Conservation (phyloP, 2,888 invertebrate species). For the Zygogramma bicolorata region DNA sequence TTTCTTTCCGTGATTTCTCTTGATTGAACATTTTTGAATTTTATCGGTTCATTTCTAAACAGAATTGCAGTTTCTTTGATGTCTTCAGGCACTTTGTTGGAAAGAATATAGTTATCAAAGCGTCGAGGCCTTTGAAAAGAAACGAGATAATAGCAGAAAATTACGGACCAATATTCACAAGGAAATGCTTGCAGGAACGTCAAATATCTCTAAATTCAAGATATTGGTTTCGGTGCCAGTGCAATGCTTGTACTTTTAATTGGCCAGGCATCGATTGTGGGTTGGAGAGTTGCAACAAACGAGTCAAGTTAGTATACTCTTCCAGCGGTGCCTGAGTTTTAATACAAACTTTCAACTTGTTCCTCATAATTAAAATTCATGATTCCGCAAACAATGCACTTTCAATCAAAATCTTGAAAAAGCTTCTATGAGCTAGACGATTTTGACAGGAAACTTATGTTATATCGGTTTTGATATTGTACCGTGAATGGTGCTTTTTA, state of each 20-base stretch:
- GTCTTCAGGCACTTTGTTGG: constrained; percentile 79
- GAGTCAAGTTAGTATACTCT: constrained; percentile 66
- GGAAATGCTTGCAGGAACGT: constrained; percentile 70
- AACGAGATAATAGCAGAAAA: constrained; percentile 84
- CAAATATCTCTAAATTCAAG: constrained; percentile 76
- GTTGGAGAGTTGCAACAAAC: constrained; percentile 67
- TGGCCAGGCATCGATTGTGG: constrained; percentile 78
- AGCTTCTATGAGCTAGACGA: too few relatives aligned
- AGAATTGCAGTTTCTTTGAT: too few relatives aligned
- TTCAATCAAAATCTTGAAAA: too few relatives aligned
- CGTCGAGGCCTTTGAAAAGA: constrained; percentile 74
- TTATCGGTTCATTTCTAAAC: neutral
- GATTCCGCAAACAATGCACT: too few relatives aligned
- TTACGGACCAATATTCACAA: constrained; percentile 84
- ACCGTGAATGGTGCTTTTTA: too few relatives aligned
- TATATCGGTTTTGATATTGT: too few relatives aligned
- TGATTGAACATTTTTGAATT: too few relatives aligned
- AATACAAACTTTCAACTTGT: too few relatives aligned
- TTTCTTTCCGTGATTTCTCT: too few relatives aligned
- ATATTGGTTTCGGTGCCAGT: constrained; percentile 84
- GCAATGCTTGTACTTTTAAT: constrained; percentile 78
- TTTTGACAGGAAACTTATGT: too few relatives aligned
- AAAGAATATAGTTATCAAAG: constrained; percentile 77
- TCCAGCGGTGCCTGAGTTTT: too few relatives aligned
- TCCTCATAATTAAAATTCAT: too few relatives aligned